Conservation (phyloP, 2,888 invertebrate genomes). For the Notocelia uddmanniana region DNA sequence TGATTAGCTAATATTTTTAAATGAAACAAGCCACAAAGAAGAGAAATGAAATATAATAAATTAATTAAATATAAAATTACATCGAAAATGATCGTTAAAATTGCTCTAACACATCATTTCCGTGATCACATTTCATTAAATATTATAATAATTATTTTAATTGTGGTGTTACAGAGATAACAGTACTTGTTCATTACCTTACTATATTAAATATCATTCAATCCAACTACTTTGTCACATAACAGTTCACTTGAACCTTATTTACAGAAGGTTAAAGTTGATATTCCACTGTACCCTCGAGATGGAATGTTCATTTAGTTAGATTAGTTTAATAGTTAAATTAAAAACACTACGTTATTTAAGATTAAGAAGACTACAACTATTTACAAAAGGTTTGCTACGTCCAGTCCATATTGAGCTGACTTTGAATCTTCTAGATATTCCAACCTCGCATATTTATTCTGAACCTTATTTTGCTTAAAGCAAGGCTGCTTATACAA, state of each 20-base stretch:
- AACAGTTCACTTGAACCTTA: constrained; percentile 70
- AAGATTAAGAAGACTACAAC: constrained; percentile 38
- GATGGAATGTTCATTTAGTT: constrained; percentile 42
- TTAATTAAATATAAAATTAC: constrained; percentile 15
- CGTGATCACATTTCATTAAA: constrained; percentile 50
- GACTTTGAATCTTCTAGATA: constrained; percentile 30
- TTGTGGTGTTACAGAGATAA: constrained; percentile 70
- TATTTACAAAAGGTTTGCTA: constrained; percentile 42
- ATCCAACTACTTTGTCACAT: constrained; percentile 54
- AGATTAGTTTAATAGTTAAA: constrained; percentile 31
- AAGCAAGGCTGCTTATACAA: constrained; percentile 4
- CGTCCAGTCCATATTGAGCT: constrained; percentile 55
- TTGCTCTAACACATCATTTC: constrained; percentile 22
- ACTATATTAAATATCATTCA: constrained; percentile 53
- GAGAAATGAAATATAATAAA: background rate
- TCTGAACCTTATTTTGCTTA: constrained; percentile 1
- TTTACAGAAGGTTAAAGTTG: constrained; percentile 39
- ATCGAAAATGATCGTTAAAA: constrained; percentile 23
- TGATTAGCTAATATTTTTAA: too few species aligned
- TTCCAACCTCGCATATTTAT: constrained; percentile 9
- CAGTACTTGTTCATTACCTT: constrained; percentile 58
- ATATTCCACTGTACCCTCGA: constrained; percentile 35
- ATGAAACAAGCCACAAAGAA: background rate
- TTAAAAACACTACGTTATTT: constrained; percentile 38
- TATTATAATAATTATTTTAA: constrained; percentile 49